Evolutionary conservation across 1,140 invertebrate species (phyloP).

Genomic region (Scaptomyza graminum): DNA sequence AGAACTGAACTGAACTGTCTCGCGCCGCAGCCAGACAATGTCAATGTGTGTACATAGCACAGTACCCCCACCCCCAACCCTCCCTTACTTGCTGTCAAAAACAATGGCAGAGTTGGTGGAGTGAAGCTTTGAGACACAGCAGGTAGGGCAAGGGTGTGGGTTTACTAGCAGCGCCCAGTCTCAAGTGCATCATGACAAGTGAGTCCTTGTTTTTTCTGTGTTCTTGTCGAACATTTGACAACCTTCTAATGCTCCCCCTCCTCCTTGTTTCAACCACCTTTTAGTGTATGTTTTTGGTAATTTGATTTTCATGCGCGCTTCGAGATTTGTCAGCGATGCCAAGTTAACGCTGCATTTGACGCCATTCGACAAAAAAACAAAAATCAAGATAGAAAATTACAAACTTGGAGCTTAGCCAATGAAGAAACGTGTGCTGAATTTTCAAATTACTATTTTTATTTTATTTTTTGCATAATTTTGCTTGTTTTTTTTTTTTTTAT

Average conservation of each 20-base stretch:
- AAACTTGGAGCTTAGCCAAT: constrained; percentile 31
- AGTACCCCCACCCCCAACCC: no score
- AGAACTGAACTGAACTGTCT: constrained; percentile 30
- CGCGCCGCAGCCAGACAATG: constrained; percentile 62
- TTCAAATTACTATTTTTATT: constrained; percentile 52
- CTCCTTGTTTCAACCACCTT: constrained; percentile 17
- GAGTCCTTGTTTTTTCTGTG: constrained; percentile 32
- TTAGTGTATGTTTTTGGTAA: constrained; percentile 52
- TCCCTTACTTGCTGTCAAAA: constrained; percentile 50
- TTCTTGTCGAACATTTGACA: neutral
- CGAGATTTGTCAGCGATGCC: constrained; percentile 56
- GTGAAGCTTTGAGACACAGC: constrained; percentile 4
- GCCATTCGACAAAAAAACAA: constrained; percentile 41
- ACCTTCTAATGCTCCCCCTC: neutral
- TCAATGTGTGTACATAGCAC: constrained; percentile 48
- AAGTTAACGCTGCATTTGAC: constrained; percentile 77
- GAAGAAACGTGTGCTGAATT: constrained; percentile 64
- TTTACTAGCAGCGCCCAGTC: constrained; percentile 60
- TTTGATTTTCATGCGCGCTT: constrained; percentile 64
- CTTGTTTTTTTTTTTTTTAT: constrained; percentile 53
- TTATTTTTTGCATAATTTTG: constrained; percentile 40
- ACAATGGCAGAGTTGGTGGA: constrained; percentile 37
- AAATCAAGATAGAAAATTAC: constrained; percentile 28
- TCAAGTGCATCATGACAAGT: constrained; percentile 79
- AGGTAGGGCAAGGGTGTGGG: constrained; percentile 25